Conservation (phyloP, 2,888 invertebrate species). For the Dasysyrphus tricinctus region DNA sequence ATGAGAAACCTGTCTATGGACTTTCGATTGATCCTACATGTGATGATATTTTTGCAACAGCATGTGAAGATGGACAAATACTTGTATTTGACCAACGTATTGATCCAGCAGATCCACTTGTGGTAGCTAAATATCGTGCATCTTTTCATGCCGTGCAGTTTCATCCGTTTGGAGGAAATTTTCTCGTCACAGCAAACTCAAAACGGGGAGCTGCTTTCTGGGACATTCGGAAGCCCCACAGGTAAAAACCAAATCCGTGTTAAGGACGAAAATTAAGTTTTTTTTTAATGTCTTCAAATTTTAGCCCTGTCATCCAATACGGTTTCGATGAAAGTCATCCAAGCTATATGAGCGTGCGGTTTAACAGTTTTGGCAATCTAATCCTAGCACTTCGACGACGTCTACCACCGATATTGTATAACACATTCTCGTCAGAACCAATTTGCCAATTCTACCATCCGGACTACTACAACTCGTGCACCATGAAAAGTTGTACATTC, state of each 20-base stretch:
- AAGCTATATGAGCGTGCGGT: constrained; percentile 96
- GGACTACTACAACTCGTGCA: constrained; percentile 97
- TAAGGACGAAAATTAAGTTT: constrained; percentile 1
- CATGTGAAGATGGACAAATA: constrained; percentile 95
- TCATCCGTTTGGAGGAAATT: constrained; percentile 92
- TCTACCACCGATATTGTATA: constrained; percentile 93
- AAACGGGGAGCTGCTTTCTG: constrained; percentile 94
- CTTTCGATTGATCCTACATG: constrained; percentile 94
- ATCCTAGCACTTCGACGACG: constrained; percentile 93
- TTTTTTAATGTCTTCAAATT: not conserved
- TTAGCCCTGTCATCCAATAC: constrained; percentile 89
- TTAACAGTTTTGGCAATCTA: constrained; percentile 90
- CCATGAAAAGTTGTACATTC: constrained; percentile 98
- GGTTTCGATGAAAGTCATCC: constrained; percentile 86
- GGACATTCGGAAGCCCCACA: constrained; percentile 93
- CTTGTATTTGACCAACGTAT: constrained; percentile 90
- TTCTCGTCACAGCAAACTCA: constrained; percentile 94
- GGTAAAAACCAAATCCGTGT: constrained; percentile 84
- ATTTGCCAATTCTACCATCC: constrained; percentile 95
- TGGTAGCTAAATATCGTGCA: constrained; percentile 86
- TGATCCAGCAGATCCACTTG: constrained; percentile 84
- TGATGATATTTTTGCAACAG: constrained; percentile 92
- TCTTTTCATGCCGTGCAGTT: constrained; percentile 98
- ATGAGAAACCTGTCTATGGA: constrained; percentile 95
- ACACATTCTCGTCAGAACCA: constrained; percentile 87